Evolutionary conservation across 2,888 invertebrate species (phyloP).

Genomic region (Osmoderma eremita): DNA sequence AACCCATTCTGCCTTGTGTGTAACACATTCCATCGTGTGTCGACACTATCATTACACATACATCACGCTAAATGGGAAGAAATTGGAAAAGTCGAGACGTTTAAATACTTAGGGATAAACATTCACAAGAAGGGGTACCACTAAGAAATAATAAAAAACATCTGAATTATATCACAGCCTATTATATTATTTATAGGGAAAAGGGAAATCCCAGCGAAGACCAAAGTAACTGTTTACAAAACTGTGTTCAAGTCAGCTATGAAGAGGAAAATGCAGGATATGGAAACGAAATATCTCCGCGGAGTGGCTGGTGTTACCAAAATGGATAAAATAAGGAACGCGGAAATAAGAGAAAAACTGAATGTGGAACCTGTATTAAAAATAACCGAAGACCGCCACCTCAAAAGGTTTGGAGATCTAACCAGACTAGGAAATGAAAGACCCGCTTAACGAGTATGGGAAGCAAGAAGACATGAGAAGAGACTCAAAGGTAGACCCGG

Average conservation of each 20-base stretch:
- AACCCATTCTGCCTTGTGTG: too few species aligned
- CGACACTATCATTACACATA: too few species aligned
- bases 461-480: not conserved
- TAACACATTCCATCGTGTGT: too few species aligned
- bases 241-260: too few species aligned
- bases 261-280: too few species aligned
- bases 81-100: not conserved
- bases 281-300: not conserved
- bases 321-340: not conserved
- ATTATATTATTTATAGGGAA: not conserved
- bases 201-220: not conserved
- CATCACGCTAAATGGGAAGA: not conserved
- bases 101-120: too few species aligned
- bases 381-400: constrained; percentile 8
- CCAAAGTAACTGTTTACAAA: not conserved
- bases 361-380: not conserved
- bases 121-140: not conserved
- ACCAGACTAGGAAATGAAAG: not conserved
- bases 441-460: not conserved
- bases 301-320: not conserved
- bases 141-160: not conserved
- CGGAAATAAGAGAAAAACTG: constrained; percentile 8
- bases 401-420: constrained; percentile 2
- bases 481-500: not conserved
- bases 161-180: not conserved